Evolutionary conservation across 1,140 invertebrate genomes (phyloP).

Genomic region (Dufourea novaeangliae): DNA sequence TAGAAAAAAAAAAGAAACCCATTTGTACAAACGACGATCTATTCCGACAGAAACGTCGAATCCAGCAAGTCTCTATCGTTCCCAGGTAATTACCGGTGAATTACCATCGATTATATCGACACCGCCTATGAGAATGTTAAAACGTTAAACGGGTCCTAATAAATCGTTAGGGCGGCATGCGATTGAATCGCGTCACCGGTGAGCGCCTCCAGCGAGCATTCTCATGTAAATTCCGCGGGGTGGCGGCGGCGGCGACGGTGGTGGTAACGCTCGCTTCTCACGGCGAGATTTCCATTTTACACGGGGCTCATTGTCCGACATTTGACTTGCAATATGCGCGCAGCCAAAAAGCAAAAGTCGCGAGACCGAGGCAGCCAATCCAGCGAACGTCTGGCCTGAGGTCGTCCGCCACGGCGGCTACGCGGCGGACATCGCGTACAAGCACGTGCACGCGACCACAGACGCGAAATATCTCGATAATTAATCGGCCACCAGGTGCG

Average conservation of each 20-base stretch:
- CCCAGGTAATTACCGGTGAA: too few relatives aligned
- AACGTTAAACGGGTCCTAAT: neutral
- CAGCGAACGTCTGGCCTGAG: constrained; percentile 6
- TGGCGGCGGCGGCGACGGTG: too few relatives aligned
- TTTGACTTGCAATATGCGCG: constrained; percentile 16
- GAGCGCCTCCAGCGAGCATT: neutral
- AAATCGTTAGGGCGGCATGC: neutral
- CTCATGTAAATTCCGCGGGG: neutral
- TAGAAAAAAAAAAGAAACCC: too few relatives aligned
- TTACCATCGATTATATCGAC: constrained; percentile 12
- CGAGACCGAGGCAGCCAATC: too few relatives aligned
- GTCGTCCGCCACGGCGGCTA: constrained; percentile 29
- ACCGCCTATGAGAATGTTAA: neutral
- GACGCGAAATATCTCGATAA: constrained; percentile 73
- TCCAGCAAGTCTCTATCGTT: neutral
- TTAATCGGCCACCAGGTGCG: constrained; percentile 66
- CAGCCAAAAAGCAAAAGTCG: constrained; percentile 15
- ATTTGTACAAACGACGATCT: too few relatives aligned
- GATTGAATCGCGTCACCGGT: neutral
- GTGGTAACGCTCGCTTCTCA: constrained; percentile 5
- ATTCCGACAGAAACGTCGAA: too few relatives aligned
- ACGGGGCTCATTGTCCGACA: neutral
- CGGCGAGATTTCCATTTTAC: constrained; percentile 36
- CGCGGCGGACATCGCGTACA: constrained; percentile 36
- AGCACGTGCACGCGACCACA: constrained; percentile 49